Base-by-base conservation (phyloP, 2,797 vertebrate genomes). In the Clangula hyemalis region DNA sequence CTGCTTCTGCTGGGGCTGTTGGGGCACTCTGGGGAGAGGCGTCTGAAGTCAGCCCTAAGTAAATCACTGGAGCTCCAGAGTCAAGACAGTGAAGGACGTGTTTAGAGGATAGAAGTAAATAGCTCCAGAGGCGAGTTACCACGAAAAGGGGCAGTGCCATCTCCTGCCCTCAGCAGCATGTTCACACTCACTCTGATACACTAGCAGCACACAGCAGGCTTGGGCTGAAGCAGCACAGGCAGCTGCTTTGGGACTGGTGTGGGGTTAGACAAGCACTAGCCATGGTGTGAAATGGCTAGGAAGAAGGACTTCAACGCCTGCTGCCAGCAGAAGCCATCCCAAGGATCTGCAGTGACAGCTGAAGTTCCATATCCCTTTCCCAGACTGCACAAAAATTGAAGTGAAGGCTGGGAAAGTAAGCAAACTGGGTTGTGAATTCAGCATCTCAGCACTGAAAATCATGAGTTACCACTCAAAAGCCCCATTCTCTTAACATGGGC, bases 71-170 rank as follows among this genome's bases (percentile, higher is more conserved):
- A 61, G 25, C 28, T 89, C 65, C 85, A 30, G 57, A 69, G 36
- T 61, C 58, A 93, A 54, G 32, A 89, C 72, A 88, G 72, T 15
- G 27, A 85, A 91, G 87, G 87, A 74, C 20, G 1, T 36, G n/a
- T 80, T 81, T 89, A 58, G 87, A 41, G 83, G 77, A 85, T 49
- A 43, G 71, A 61, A 87, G 78, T 64, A 87, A 92, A 90, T 74
- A 85, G 76, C 61, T 91, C 45, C 38, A 30, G 21, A 87, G 89
- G 82, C 56, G 1, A 86, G 65, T 34, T 96, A 87, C 82, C 89
- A 94, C 4, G 3, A 64, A 81, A 51, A 78, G 36, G 41, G 61
- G 20, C 25, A 38, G 24, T 30, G 53, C 30, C 3, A 1, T 74
- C 49, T 90, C 69, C 39, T 30, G 47, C 36, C 68, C 65, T 91